Evolutionary conservation across 2,888 invertebrate genomes (phyloP), one percentile per base, ranked within the genome.

Genomic region (Drosophila kanekoi): DNA sequence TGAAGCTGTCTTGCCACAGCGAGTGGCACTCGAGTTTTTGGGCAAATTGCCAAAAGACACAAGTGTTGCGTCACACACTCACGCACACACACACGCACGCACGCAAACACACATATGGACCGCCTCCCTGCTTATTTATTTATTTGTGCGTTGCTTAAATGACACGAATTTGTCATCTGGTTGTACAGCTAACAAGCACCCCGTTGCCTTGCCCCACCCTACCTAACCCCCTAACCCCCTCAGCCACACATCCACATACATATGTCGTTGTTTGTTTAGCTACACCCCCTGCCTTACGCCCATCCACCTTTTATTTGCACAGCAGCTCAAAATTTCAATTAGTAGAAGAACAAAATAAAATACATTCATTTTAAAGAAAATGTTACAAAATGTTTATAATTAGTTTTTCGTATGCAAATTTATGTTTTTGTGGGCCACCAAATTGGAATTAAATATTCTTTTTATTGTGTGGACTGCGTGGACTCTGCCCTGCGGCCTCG

Each of bases 361-460:
- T 28, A 13, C 41, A 14, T 35, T 4, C 18, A 64, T 37, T 62
- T 38, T 20, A 23, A 47, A 45, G 53, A 75, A 72, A 77, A 52
- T 79, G 78, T 65, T 83, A 69, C 81, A 73, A 80, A 89, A 77
- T 85, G 66, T 66, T 77, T 75, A 62, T 87, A 89, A 87, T 87
- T 87, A 89, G 85, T 72, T 87, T 82, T 74, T 63, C 58, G 51
- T 78, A 89, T 89, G 86, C 86, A 89, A 85, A 87, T 89, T 66
- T 71, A 47, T 63, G 53, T 44, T 57, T 63, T 63, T 72, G 65
- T 63, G 61, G 61, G 37, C 60, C 58, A 41, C 52, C 56, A 80
- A 87, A 87, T 83, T 79, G 60, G 43, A 82, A 82, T 87, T 78
- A 78, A 86, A 80, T 83, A 78, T 84, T 88, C 78, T 65, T 75